phyloP scores from a whole-genome alignment of 2,888 invertebrate species.

The Protophormia terraenovae region DNA sequence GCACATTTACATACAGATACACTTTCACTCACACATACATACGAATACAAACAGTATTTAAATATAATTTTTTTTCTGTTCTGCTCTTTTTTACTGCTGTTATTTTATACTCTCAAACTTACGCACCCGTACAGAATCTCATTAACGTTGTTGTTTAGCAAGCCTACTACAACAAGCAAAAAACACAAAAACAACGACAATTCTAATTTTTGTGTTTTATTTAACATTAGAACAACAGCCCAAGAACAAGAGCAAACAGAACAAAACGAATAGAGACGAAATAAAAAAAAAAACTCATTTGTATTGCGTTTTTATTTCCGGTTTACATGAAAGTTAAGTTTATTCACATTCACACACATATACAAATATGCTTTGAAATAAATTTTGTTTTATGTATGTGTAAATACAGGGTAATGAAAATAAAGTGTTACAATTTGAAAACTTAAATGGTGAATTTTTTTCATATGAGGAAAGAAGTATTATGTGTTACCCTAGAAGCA shows the following conservation, averaged over 20 bases:
- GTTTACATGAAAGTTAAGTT: conserved; percentile 65
- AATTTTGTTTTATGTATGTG: too few species aligned
- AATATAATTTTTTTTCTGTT: not conserved
- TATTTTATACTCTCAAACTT: not conserved
- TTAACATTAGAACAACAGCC: conserved; percentile 24
- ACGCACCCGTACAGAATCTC: conserved; percentile 24
- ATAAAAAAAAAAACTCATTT: conserved; percentile 53
- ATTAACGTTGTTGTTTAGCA: conserved; percentile 24
- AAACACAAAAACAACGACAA: not conserved
- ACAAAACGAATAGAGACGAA: not conserved
- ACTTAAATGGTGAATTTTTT: too few species aligned
- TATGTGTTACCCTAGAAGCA: too few species aligned
- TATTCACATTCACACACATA: not conserved
- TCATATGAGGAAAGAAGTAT: too few species aligned
- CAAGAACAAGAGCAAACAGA: not conserved
- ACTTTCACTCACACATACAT: not conserved
- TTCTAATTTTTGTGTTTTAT: conserved; percentile 37
- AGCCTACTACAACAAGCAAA: not conserved
- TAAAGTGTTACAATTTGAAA: too few species aligned
- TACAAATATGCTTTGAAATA: too few species aligned
- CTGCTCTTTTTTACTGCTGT: not conserved
- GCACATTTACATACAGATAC: not conserved
- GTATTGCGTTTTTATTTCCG: conserved; percentile 64
- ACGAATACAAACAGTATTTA: not conserved
- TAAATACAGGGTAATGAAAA: too few species aligned